A percentile compares a stretch with the other conserved stretches of the same genome.
phyloP scores from a whole-genome alignment of 2,888 invertebrate genomes.

The Chrysina gloriosa region DNA sequence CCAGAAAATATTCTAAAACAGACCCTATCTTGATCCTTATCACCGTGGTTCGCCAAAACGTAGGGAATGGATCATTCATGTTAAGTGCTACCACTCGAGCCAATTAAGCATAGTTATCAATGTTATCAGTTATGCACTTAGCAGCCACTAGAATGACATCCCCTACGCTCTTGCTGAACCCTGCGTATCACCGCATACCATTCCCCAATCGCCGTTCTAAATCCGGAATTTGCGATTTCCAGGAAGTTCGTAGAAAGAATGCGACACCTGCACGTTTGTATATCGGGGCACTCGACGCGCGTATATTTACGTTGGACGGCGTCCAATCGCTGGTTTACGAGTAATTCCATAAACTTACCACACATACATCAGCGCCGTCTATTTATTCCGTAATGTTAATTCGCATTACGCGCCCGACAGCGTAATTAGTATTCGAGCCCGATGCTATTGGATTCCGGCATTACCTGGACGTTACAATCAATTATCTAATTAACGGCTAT shows the following conservation, averaged over 20 bases:
- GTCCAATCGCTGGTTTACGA: background rate
- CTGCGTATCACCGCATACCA: no score
- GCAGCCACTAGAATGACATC: no score
- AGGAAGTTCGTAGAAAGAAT: slow-evolving; percentile 5
- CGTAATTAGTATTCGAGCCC: slow-evolving; percentile 33
- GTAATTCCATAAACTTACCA: slow-evolving; percentile 22
- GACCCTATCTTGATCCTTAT: no score
- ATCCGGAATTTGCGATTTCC: no score
- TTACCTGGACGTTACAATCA: slow-evolving; percentile 45
- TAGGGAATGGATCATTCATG: no score
- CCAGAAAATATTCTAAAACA: no score
- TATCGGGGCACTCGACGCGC: background rate
- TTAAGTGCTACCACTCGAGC: no score
- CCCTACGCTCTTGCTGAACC: no score
- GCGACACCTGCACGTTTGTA: background rate
- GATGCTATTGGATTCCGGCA: slow-evolving; percentile 34
- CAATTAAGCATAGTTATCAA: no score
- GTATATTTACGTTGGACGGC: slow-evolving; percentile 4
- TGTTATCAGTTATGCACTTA: no score
- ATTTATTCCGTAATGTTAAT: slow-evolving; percentile 32
- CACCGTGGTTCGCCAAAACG: no score
- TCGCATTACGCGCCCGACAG: slow-evolving; percentile 27
- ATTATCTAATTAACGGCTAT: slow-evolving; percentile 42
- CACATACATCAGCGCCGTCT: slow-evolving; percentile 26
- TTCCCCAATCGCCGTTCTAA: no score